Conservation (phyloP, 2,797 vertebrate genomes). For the Argyrosomus regius region DNA sequence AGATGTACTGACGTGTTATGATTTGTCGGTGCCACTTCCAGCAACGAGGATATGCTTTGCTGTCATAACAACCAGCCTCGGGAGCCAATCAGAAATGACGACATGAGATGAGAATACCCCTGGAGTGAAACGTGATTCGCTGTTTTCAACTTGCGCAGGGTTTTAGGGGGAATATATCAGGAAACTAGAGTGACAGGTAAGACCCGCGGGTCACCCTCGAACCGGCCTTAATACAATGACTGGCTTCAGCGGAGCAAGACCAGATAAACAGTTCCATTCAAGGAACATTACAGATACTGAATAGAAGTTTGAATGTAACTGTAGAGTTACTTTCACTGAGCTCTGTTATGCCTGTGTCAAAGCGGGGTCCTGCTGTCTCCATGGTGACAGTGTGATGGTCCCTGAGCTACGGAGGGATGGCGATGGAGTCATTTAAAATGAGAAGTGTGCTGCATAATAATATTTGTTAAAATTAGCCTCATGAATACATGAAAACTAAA, state of each 20-base stretch:
- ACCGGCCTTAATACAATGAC: slow-evolving; percentile 76
- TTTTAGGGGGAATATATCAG: slow-evolving; percentile 59
- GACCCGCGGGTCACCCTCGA: slow-evolving; percentile 71
- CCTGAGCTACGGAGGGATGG: slow-evolving; percentile 63
- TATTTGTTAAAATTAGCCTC: slow-evolving; percentile 79
- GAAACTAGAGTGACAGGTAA: slow-evolving; percentile 71
- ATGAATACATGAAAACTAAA: slow-evolving; percentile 70
- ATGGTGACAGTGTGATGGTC: slow-evolving; percentile 79
- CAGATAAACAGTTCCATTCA: slow-evolving; percentile 81
- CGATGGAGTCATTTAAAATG: slow-evolving; percentile 68
- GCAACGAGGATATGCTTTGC: slow-evolving; percentile 58
- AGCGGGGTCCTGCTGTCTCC: slow-evolving; percentile 75
- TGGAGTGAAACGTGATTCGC: slow-evolving; percentile 66
- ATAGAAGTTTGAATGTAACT: slow-evolving; percentile 75
- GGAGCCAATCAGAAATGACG: slow-evolving; percentile 67
- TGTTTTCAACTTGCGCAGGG: slow-evolving; percentile 40
- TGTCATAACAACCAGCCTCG: slow-evolving; percentile 73
- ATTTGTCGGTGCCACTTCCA: slow-evolving; percentile 70
- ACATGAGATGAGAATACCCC: slow-evolving; percentile 63
- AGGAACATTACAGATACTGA: slow-evolving; percentile 70
- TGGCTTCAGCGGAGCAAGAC: slow-evolving; percentile 80
- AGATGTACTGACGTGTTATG: slow-evolving; percentile 69
- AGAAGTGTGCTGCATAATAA: slow-evolving; percentile 78
- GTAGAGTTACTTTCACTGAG: slow-evolving; percentile 66
- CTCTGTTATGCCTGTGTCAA: slow-evolving; percentile 64